Evolutionary conservation across 2,113 vertebrate genomes (phyloP), one percentile per base, ranked within the genome.

Genomic region (Puffinus mauretanicus): DNA sequence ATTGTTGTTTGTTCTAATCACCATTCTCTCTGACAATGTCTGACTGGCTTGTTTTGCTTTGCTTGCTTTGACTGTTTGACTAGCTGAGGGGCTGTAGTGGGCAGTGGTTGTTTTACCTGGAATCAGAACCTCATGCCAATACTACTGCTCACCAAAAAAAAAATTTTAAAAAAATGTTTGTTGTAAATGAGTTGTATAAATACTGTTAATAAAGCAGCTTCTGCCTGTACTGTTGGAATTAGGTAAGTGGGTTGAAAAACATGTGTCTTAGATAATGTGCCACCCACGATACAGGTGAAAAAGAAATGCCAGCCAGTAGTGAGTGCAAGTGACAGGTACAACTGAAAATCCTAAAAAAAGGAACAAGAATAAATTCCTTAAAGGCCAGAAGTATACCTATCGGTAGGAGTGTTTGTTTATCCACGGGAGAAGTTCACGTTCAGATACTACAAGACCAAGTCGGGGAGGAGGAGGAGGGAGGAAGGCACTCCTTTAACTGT

Each of bases 1-100:
- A 93, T 57, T 95, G 72, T 97, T 97, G 91, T 97, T 97, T 96
- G 88, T 85, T 94, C 85, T 94, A 86, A 93, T 86, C 58, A 90
- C 82, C 44, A 9, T 76, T 93, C 66, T 81, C 90, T 60, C 58
- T 86, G 76, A 86, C 93, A 94, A 88, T 57, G 77, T 62, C 91
- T 91, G 91, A 42, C 91, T 95, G 77, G 76, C 76, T 96, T 96
- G 96, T 97, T 97, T 93, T 91, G 69, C 91, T 95, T 92, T 42
- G 47, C 86, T 93, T 94, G 82, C 87, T 94, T 96, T 97, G 86
- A 29, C 20, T 20, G 65, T 84, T 96, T 86, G 84, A 49, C 66
- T 76, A n/a, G 64, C 71, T 76, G 52, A 86, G 80, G 64, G 66
- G 51, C 52, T 82, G 42, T 51, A 93, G 88, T 79, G 91, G 90